A percentile compares a stretch with the other conserved stretches of the same genome.
These are phyloP conservation scores for Nezara viridula DNA, from an alignment of 2,888 invertebrate genomes.

Conservation along the genomic window DNA sequence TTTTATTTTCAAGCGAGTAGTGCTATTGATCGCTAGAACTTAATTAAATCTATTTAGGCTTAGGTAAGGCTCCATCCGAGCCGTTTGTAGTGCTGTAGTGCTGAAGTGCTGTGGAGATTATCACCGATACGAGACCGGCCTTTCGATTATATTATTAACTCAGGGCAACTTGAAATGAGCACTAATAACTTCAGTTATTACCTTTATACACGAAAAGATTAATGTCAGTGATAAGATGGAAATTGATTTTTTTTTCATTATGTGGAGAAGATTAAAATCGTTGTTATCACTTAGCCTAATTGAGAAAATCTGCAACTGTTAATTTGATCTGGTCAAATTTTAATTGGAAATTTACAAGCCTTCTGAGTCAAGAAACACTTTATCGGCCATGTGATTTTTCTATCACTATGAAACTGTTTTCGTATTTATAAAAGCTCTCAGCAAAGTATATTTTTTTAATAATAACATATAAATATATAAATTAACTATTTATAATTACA, in stretches of 20 bases:
- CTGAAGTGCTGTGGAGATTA: not conserved
- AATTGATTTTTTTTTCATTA: not conserved
- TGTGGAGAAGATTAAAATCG: not conserved
- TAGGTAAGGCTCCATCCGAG: not conserved
- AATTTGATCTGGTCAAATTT: too few relatives aligned
- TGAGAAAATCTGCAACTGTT: not conserved
- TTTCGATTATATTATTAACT: not conserved
- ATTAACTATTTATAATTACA: too few relatives aligned
- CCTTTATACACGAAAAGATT: not conserved
- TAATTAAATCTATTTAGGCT: not conserved
- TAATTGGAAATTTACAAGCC: too few relatives aligned
- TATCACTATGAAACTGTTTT: too few relatives aligned
- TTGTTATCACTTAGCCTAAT: not conserved
- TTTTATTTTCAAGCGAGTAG: too few relatives aligned
- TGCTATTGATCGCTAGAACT: not conserved
- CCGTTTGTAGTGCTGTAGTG: too few relatives aligned
- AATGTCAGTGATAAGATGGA: not conserved
- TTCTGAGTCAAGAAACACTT: too few relatives aligned
- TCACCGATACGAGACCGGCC: not conserved
- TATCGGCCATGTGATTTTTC: too few relatives aligned
- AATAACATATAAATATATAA: too few relatives aligned
- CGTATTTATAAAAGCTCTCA: too few relatives aligned
- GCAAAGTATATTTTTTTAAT: too few relatives aligned
- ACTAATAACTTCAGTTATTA: not conserved
- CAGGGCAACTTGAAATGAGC: not conserved